phyloP scores from a whole-genome alignment of 2,797 vertebrate genomes.

The Cercopithecus diana region DNA sequence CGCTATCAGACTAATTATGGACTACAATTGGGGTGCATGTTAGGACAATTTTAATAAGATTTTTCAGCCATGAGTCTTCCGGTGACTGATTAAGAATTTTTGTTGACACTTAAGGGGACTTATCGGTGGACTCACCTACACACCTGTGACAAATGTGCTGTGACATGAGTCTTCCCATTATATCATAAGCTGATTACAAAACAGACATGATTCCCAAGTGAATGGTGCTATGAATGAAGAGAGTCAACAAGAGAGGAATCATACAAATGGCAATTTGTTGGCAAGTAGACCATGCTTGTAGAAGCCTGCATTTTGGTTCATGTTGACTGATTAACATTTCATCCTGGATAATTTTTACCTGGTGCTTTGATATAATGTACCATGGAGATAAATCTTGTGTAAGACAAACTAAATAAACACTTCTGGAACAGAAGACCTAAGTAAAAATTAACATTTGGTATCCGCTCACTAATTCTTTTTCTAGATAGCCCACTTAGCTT shows the following conservation, averaged over 20 bases:
- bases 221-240: conserved; percentile 35
- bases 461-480: not conserved
- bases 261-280: conserved; percentile 17
- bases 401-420: not conserved
- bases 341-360: not conserved
- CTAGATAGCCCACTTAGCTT: not conserved
- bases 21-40: not conserved
- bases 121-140: conserved; percentile 49
- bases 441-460: not conserved
- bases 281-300: not conserved
- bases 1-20: not conserved
- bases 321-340: not conserved
- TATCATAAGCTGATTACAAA: conserved; percentile 68
- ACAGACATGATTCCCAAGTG: conserved; percentile 68
- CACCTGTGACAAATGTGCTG: conserved; percentile 58
- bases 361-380: not conserved
- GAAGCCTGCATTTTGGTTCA: not conserved
- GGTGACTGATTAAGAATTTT: not conserved
- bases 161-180: conserved; percentile 72
- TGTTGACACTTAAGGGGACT: conserved; percentile 7
- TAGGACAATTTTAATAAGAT: not conserved
- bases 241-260: not conserved
- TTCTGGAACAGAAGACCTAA: not conserved
- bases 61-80: not conserved
- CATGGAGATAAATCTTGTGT: not conserved